Base-by-base conservation (phyloP, 1,140 invertebrate species). In the Holotrichia oblita region DNA sequence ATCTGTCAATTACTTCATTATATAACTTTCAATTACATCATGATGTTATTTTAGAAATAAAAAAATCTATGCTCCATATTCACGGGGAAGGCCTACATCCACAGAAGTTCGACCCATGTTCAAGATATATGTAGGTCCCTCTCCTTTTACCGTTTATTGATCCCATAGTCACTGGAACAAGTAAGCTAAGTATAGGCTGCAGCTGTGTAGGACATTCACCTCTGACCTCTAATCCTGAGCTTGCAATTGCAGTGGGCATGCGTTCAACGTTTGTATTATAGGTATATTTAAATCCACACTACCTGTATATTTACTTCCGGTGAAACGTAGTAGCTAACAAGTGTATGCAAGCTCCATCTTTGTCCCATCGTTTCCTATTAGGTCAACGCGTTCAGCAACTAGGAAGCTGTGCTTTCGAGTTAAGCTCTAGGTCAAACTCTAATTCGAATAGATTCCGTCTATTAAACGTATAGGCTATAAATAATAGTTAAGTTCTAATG, bases 181-280 rank as follows among this genome's bases (percentile, higher is more conserved):
- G 61, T 27, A 69, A 69, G 61, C 61, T 69, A 69, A 69, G 61
- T 69, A 69, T 69, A 69, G 61, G 61, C 22, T 69, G 61, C 61
- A 69, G 61, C 61, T 69, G 61, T 69, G 61, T 20, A 69, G 61
- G 61, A 69, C 61, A 22, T 69, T 69, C 61, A 69, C 61, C 61
- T 69, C 61, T 69, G 61, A 69, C 61, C 61, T 69, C 61, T 34
- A 69, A 69, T 34, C 61, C 61, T 24, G 61, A 24, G 61, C 27
- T 69, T 69, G 61, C 61, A 69, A 69, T 69, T 69, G 61, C 61
- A 69, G 12, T 20, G 20, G 22, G 61, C 61, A 55, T 55, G 48
- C 48, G 48, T 55, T 55, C 48, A 17, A 55, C 48, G 48, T n/a
- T 3, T 2, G n/a, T 3, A n/a, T 17, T 17, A 17, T 55, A 55